phyloP scores from a whole-genome alignment of 2,797 vertebrate genomes.

The Peromyscus melanophrys region DNA sequence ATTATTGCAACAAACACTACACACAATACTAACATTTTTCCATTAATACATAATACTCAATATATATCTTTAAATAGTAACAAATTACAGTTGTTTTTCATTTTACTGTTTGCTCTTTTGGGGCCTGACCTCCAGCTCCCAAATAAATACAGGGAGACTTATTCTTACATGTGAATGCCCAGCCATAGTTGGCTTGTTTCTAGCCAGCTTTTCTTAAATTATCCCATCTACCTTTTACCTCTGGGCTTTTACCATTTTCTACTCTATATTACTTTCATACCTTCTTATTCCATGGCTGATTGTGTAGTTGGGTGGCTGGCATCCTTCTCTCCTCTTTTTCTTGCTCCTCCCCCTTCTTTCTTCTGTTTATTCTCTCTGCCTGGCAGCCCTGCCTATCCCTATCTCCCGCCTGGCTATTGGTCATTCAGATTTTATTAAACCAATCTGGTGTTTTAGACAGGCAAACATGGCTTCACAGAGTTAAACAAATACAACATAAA shows the following conservation, averaged over 20 bases:
- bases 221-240: not conserved
- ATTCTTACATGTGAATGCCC: not conserved
- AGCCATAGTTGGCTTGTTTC: not conserved
- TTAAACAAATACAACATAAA: not conserved
- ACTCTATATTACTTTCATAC: not conserved
- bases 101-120: not conserved
- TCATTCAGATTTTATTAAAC: not conserved
- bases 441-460: not conserved
- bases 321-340: not conserved
- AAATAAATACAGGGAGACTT: not conserved
- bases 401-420: not conserved
- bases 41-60: not conserved
- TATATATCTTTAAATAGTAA: not conserved
- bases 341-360: no score
- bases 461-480: not conserved
- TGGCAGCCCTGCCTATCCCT: not conserved
- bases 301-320: not conserved
- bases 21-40: not conserved
- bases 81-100: not conserved
- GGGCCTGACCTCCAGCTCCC: not conserved
- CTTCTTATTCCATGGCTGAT: not conserved
- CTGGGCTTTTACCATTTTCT: not conserved
- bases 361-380: not conserved
- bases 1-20: not conserved
- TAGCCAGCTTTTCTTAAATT: not conserved